Evolutionary conservation across 1,140 invertebrate genomes (phyloP).

Genomic region (Drosophila subpulchrella): DNA sequence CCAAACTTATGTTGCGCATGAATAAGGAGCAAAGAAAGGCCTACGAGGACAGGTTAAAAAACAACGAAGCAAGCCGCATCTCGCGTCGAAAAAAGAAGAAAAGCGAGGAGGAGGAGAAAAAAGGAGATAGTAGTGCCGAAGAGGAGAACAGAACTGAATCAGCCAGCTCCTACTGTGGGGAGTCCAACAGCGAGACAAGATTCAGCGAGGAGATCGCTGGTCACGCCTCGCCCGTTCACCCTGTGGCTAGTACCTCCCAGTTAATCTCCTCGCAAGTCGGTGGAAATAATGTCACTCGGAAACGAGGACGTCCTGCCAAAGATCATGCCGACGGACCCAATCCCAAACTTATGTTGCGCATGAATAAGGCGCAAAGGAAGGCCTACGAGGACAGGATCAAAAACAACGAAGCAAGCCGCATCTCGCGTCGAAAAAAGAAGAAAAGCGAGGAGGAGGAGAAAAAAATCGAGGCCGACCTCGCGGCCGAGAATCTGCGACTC

Average conservation of each 20-base stretch:
- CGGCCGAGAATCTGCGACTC: constrained; percentile 22
- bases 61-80: constrained; percentile 76
- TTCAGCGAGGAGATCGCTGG: constrained; percentile 58
- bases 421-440: constrained; percentile 73
- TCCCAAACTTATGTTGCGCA: constrained; percentile 48
- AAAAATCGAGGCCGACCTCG: constrained; percentile 36
- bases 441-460: constrained; percentile 60
- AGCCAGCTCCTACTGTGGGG: constrained; percentile 26
- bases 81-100: constrained; percentile 72
- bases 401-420: constrained; percentile 78
- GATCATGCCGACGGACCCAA: constrained; percentile 73
- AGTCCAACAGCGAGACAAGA: constrained; percentile 56
- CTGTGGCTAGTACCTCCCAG: constrained; percentile 59
- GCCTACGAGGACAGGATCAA: constrained; percentile 66
- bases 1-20: constrained; percentile 53
- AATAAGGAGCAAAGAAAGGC: constrained; percentile 48
- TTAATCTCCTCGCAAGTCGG: constrained; percentile 34
- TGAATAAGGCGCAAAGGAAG: constrained; percentile 57
- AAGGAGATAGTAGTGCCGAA: constrained; percentile 50
- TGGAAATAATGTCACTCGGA: constrained; percentile 36
- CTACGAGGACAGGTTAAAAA: constrained; percentile 71
- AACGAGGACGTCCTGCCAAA: constrained; percentile 76
- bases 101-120: constrained; percentile 62
- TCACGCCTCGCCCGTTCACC: constrained; percentile 63
- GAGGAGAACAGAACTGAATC: constrained; percentile 59